Percentiles rank a stretch among this genome's conserved stretches.
These are phyloP conservation scores for Sitta europaea DNA, from an alignment of 2,113 vertebrate genomes.

Conservation along the genomic window DNA sequence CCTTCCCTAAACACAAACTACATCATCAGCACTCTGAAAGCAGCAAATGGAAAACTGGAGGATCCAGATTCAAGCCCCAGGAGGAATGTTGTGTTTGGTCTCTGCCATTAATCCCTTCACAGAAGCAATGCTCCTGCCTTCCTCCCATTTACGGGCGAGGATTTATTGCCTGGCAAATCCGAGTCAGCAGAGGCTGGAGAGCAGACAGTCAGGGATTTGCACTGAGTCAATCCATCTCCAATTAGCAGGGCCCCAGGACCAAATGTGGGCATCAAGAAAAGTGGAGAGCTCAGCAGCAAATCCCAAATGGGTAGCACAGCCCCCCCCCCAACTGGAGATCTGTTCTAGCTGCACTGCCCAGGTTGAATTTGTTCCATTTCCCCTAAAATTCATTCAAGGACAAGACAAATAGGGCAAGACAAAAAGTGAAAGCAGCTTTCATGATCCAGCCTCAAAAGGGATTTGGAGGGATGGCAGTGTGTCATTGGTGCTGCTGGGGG, in stretches of 20 bases:
- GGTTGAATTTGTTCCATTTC: not conserved
- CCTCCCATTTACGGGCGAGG: not conserved
- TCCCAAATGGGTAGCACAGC: not conserved
- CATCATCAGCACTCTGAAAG: not conserved
- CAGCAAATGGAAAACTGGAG: not conserved
- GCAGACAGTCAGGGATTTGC: not conserved
- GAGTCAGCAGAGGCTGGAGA: not conserved
- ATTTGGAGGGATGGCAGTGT: not conserved
- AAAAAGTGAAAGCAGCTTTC: not conserved
- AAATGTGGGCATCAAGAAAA: not conserved
- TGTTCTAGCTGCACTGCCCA: not conserved
- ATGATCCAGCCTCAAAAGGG: not conserved
- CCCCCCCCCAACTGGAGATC: not conserved
- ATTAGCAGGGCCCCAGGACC: not conserved
- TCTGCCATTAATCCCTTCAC: not conserved
- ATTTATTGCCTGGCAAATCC: not conserved
- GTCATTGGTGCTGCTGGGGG: not conserved
- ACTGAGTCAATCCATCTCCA: not conserved
- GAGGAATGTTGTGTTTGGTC: not conserved
- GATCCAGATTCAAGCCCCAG: slow-evolving; percentile 13
- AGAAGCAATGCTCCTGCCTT: not conserved
- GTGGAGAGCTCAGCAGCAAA: not conserved
- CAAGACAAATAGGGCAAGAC: not conserved
- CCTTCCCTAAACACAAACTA: slow-evolving; percentile 10
- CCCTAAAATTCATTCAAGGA: not conserved